These are phyloP conservation scores for Drosophila peninsularis DNA, from an alignment of 2,888 invertebrate genomes.

Conservation along the genomic window DNA sequence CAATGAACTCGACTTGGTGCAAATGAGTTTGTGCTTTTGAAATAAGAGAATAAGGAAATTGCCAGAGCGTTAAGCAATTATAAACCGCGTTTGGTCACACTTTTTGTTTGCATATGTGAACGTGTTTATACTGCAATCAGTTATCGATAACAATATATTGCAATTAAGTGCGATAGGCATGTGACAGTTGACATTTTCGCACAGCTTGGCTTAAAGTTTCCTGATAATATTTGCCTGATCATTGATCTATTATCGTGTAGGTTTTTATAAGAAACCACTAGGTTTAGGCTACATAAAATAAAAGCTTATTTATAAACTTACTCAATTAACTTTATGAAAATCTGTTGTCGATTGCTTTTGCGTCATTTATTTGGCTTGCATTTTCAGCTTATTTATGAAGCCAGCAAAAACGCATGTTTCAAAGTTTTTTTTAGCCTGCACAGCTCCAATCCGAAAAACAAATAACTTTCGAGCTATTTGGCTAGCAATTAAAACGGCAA, in stretches of 20 bases:
- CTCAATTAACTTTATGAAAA: not conserved
- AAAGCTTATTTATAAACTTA: too few species aligned
- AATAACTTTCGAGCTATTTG: slow-evolving; percentile 75
- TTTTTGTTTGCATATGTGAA: not conserved
- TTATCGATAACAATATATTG: not conserved
- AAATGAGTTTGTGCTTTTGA: not conserved
- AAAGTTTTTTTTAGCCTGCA: slow-evolving; percentile 30
- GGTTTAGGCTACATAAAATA: too few species aligned
- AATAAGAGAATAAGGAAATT: not conserved
- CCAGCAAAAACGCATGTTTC: slow-evolving; percentile 9
- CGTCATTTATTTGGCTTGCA: not conserved
- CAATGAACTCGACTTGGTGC: not conserved
- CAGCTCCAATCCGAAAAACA: slow-evolving; percentile 24
- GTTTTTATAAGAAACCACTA: slow-evolving; percentile 26
- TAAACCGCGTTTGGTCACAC: slow-evolving; percentile 1
- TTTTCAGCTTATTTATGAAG: slow-evolving; percentile 23
- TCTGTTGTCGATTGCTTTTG: not conserved
- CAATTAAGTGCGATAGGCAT: not conserved
- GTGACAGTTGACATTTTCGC: too few species aligned
- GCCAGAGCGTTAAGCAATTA: too few species aligned
- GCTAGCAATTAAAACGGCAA: slow-evolving; percentile 76
- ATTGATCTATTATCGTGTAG: slow-evolving; percentile 23
- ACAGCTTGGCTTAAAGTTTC: not conserved
- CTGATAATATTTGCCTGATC: slow-evolving; percentile 29
- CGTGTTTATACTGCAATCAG: too few species aligned